Base-by-base conservation (phyloP, 1,140 invertebrate genomes). In the Drosophila truncata region DNA sequence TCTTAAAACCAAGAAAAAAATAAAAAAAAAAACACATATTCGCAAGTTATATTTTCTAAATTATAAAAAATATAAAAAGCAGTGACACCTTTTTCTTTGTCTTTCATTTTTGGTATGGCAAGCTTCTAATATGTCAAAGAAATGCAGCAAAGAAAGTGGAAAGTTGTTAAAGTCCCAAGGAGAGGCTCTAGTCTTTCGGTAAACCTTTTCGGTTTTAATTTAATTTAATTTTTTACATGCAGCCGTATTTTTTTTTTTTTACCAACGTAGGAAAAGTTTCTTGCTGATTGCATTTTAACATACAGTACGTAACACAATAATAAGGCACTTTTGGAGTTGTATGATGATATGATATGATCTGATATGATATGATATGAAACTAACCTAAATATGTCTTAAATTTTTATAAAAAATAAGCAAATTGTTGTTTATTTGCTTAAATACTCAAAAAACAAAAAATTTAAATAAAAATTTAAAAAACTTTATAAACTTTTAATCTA, bases 231-330 rank as follows among this genome's bases (percentile, higher is more conserved):
- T 64, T 29, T 1, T 23, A 63, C 37, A 64, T 64, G 61, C 61
- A 64, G 35, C 35, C 9, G 20, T 29, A 10, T 44, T 49, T 54
- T 23, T 65, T 41, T 27, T 31, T 31, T 33, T 31, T 13, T 33
- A 16, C 20, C 18, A 49, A 52, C 23, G 52, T 42, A 70, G 54
- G 46, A 60, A 69, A 71, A 52, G 66, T 71, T 57, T 29, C 37
- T 70, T 52, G 70, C 29, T 61, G 54, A 27, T 35, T 64, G 62
- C 55, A 62, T 50, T 64, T 20, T 75, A 63, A 39, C 37, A 72
- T 47, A 49, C 47, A 50, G 47, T 50, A 16, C 47, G 11, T 6
- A n/a, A 6, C 47, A 29, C 10, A 50, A 18, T 11, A 13, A 11
- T 50, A 29, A 10, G 14, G 6, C 14, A 27, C 2, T 47, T 5